A percentile compares a stretch with the other conserved stretches of the same genome.
phyloP scores from a whole-genome alignment of 2,797 vertebrate species.

The Eidolon dupreanum region DNA sequence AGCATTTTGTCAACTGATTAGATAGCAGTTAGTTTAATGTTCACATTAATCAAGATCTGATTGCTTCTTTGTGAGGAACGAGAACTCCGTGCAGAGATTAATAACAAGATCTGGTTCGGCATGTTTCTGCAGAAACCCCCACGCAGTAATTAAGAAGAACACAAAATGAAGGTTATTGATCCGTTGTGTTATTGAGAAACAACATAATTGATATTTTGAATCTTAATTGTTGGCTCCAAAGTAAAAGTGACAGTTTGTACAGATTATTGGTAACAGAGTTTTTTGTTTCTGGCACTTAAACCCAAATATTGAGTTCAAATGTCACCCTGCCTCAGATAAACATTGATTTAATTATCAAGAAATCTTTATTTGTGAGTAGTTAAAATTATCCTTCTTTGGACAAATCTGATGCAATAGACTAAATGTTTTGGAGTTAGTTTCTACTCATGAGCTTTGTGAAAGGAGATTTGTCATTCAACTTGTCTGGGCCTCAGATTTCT shows the following conservation, averaged over 20 bases:
- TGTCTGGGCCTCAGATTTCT: background rate
- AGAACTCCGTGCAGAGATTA: constrained; percentile 63
- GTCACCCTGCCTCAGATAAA: constrained; percentile 2
- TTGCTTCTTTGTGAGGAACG: constrained; percentile 71
- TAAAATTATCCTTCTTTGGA: background rate
- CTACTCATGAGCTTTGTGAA: background rate
- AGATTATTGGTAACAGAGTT: constrained; percentile 57
- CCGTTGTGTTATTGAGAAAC: constrained; percentile 69
- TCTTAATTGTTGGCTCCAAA: constrained; percentile 69
- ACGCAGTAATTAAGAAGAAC: constrained; percentile 71
- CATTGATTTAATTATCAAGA: constrained; percentile 45
- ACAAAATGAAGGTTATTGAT: constrained; percentile 77
- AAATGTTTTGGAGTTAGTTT: background rate
- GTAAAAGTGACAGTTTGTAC: constrained; percentile 56
- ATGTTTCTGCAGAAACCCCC: constrained; percentile 55
- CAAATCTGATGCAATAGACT: background rate
- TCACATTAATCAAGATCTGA: constrained; percentile 79
- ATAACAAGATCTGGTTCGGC: constrained; percentile 55
- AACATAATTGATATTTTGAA: constrained; percentile 75
- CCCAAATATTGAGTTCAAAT: constrained; percentile 56
- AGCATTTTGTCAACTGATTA: constrained; percentile 78
- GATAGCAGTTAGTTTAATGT: constrained; percentile 78
- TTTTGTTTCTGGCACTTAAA: constrained; percentile 44
- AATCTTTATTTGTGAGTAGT: background rate
- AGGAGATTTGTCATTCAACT: background rate